Evolutionary conservation across 1,140 invertebrate genomes (phyloP), one percentile per base, ranked within the genome.

Genomic region (Saccostrea glomerata): DNA sequence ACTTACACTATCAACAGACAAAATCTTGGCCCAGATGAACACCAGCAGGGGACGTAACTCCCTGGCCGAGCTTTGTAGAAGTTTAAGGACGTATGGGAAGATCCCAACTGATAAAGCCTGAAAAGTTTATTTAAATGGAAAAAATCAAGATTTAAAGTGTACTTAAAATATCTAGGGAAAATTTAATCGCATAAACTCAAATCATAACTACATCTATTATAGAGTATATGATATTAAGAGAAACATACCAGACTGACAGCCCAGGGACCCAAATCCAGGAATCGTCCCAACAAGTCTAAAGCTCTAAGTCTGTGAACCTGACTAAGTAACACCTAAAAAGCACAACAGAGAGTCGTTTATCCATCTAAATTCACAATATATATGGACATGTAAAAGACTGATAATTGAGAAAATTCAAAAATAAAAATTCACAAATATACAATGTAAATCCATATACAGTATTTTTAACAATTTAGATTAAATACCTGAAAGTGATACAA

Each of bases 1-100:
- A 93, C 93, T 92, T 95, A 98, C 98, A 95, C 97, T 97, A 95
- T 99, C 99, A 15, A 99, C 98, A 87, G 98, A 98, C 82, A 99
- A 95, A 91, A 99, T 99, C 96, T 99, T 99, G 9, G 99, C 98
- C 99, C 99, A 99, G 90, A 99, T 99, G 94, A 99, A 99, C 54
- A 99, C 98, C 84, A 99, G 96, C 60, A 99, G 96, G 13, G 98
- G 98, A 56, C 98, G 96, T 86, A 99, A 95, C 95, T 99, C 99
- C 91, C 97, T 96, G 2, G 98, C 98, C 90, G 97, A 98, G 91
- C 98, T 98, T 95, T 99, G 98, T 77, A 99, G 95, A 87, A 99
- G 95, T 94, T 99, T 99, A 12, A 99, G 96, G 89, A 99, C 98
- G 95, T 99, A 99, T 5, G 99, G 99, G 95, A 99, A 99, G 91